A percentile compares a stretch with the other conserved stretches of the same genome.
phyloP scores from a whole-genome alignment of 2,888 invertebrate species.

The Hirtodrosophila confusa region DNA sequence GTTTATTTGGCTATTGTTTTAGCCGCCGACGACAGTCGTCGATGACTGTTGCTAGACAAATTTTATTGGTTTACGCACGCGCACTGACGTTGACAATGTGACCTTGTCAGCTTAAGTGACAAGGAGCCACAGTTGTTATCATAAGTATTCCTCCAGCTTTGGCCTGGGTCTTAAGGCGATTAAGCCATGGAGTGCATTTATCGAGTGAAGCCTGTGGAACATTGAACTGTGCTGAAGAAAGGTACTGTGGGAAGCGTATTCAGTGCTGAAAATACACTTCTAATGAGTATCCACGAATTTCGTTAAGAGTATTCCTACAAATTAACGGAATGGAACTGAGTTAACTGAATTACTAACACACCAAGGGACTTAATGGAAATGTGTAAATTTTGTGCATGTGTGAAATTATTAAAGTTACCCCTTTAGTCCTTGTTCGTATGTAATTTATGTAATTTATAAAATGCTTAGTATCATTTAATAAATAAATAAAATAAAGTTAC shows the following conservation, averaged over 20 bases:
- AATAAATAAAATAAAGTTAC: too few species aligned
- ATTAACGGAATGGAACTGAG: too few species aligned
- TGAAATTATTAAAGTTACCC: too few species aligned
- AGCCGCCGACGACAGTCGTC: conserved; percentile 31
- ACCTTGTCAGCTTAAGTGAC: conserved; percentile 74
- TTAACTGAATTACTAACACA: too few species aligned
- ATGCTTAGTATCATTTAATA: too few species aligned
- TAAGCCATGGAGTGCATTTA: conserved; percentile 20
- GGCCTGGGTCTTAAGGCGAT: conserved; percentile 6
- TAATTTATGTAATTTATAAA: too few species aligned
- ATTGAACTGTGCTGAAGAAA: not conserved
- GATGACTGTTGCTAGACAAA: conserved; percentile 65
- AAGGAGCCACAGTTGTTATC: conserved; percentile 62
- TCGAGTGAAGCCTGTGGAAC: not conserved
- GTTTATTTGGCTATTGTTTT: conserved; percentile 76
- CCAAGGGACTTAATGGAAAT: too few species aligned
- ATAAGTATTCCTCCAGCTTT: conserved; percentile 46
- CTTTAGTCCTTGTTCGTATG: too few species aligned
- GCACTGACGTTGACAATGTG: conserved; percentile 76
- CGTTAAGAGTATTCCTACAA: too few species aligned
- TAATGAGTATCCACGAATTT: too few species aligned
- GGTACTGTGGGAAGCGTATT: conserved; percentile 9
- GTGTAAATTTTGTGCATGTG: too few species aligned
- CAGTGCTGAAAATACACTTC: too few species aligned
- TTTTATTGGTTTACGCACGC: conserved; percentile 78